These are phyloP conservation scores for Pipistrellus pipistrellus DNA, from an alignment of 2,797 vertebrate genomes.

Conservation along the genomic window DNA sequence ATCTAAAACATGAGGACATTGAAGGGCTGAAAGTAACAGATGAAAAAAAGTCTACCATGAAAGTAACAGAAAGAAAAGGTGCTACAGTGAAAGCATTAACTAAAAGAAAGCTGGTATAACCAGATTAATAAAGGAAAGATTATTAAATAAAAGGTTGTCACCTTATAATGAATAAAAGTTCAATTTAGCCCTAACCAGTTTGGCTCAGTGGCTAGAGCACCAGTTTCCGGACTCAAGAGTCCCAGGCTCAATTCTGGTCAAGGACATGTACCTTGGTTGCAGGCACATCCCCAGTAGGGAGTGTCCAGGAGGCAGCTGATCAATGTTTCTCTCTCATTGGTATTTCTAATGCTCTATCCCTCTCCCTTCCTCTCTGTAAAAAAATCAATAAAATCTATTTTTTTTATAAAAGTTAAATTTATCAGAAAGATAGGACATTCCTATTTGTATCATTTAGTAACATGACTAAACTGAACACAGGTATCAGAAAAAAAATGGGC, in stretches of 20 bases:
- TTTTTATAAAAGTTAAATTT: neutral
- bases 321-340: too few species aligned
- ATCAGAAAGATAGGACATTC: neutral
- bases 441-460: neutral
- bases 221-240: too few species aligned
- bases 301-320: neutral
- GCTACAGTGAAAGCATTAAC: neutral
- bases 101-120: neutral
- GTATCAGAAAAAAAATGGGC: constrained; percentile 6
- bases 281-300: too few species aligned
- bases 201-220: too few species aligned
- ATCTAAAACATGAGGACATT: neutral
- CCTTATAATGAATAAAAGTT: neutral
- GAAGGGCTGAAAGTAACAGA: neutral
- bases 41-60: neutral
- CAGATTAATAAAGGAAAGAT: neutral
- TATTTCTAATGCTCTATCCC: too few species aligned
- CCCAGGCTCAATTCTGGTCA: too few species aligned
- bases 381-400: too few species aligned
- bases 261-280: too few species aligned
- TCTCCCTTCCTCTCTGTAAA: too few species aligned
- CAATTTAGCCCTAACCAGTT: neutral
- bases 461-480: neutral
- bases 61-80: neutral
- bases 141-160: neutral